Evolutionary conservation across 2,888 invertebrate species (phyloP).

Genomic region (Acrobasis suavella): DNA sequence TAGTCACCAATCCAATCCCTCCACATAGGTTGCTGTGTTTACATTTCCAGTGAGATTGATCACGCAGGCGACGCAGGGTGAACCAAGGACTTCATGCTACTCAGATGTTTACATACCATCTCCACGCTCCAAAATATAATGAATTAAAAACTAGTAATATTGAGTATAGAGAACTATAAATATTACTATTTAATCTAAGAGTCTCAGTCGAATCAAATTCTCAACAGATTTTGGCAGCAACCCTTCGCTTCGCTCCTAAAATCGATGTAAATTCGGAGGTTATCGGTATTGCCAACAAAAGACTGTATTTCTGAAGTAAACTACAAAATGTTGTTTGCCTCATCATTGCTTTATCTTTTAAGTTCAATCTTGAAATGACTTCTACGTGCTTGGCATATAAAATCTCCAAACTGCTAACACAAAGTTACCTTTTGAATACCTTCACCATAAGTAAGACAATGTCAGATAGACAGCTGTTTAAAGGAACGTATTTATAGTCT

Average conservation of each 20-base stretch:
- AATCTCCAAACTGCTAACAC: background rate
- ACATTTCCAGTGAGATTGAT: slow-evolving; percentile 63
- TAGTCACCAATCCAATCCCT: slow-evolving; percentile 7
- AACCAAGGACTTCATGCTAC: slow-evolving; percentile 63
- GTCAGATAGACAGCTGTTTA: background rate
- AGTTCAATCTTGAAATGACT: background rate
- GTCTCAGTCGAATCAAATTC: too few species aligned
- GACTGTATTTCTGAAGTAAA: too few species aligned
- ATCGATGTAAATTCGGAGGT: too few species aligned
- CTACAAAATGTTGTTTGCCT: background rate
- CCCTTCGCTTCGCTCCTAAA: too few species aligned
- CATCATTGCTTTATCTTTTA: background rate
- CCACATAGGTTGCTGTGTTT: slow-evolving; percentile 39
- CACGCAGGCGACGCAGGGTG: slow-evolving; percentile 43
- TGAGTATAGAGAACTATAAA: too few species aligned
- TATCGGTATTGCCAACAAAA: too few species aligned
- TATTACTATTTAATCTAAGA: too few species aligned
- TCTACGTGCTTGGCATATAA: background rate
- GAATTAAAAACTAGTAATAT: slow-evolving; percentile 27
- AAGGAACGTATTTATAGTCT: background rate
- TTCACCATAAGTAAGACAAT: slow-evolving; percentile 6
- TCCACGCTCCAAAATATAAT: slow-evolving; percentile 51
- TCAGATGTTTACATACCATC: slow-evolving; percentile 64
- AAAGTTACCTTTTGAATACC: slow-evolving; percentile 2
- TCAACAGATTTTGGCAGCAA: background rate